Conservation (phyloP, 1,140 invertebrate species). For the Orius insidiosus region DNA sequence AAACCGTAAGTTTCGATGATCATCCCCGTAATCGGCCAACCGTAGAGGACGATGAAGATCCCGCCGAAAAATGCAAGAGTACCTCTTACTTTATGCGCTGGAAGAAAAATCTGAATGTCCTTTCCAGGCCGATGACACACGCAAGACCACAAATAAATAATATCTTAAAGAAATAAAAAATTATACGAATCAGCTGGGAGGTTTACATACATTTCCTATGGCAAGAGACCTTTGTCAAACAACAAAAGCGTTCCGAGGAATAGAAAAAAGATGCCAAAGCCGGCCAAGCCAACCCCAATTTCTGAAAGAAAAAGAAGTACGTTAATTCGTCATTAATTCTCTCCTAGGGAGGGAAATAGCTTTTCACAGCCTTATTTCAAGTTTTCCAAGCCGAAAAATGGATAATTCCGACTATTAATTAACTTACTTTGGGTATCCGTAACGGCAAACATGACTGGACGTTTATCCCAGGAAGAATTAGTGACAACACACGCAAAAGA, state of each 20-base stretch:
- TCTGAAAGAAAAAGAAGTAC: conserved; percentile 52
- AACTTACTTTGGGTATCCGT: too few relatives aligned
- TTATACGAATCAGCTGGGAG: background rate
- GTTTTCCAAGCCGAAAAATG: too few relatives aligned
- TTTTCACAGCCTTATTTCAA: too few relatives aligned
- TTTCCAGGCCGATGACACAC: conserved; percentile 88
- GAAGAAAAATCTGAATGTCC: conserved; percentile 96
- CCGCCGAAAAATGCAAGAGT: conserved; percentile 87
- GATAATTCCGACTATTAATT: too few relatives aligned
- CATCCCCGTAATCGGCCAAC: conserved; percentile 94
- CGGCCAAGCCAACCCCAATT: conserved; percentile 92
- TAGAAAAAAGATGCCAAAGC: conserved; percentile 90
- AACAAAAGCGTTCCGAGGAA: conserved; percentile 87
- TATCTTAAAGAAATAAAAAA: conserved; percentile 38
- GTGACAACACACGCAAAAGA: too few relatives aligned
- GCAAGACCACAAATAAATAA: conserved; percentile 88
- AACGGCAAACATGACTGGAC: too few relatives aligned
- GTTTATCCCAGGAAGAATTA: too few relatives aligned
- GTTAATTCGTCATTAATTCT: too few relatives aligned
- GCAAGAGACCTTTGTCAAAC: conserved; percentile 97
- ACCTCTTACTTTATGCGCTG: conserved; percentile 92
- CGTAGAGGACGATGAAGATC: conserved; percentile 82
- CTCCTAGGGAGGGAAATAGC: too few relatives aligned
- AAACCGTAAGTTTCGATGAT: conserved; percentile 84
- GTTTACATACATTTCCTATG: conserved; percentile 83